These are phyloP conservation scores for Laticauda laticaudata DNA, from an alignment of 2,113 vertebrate species.

Conservation along the genomic window DNA sequence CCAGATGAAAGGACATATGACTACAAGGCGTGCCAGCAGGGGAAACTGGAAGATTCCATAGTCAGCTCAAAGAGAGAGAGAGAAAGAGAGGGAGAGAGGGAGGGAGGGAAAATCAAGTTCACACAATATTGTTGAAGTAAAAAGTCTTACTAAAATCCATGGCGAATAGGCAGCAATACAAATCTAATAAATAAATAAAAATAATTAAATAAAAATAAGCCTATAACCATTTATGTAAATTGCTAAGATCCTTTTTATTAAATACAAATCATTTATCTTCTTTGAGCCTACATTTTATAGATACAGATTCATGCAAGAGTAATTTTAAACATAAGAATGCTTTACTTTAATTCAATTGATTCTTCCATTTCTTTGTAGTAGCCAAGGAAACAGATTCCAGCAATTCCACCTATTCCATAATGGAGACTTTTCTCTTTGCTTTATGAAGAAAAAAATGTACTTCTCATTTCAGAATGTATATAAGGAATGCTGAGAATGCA, in stretches of 20 bases:
- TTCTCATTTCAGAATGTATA: neutral
- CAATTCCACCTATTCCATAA: neutral
- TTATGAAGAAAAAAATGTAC: neutral
- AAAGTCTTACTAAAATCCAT: neutral
- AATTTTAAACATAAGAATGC: neutral
- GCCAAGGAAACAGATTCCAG: neutral
- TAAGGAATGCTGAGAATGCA: constrained; percentile 5
- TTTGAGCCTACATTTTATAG: neutral
- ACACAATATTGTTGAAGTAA: neutral
- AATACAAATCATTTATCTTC: neutral
- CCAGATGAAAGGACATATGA: neutral
- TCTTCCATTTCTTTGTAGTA: neutral
- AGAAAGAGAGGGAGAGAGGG: neutral
- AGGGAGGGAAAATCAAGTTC: neutral
- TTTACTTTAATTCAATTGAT: neutral
- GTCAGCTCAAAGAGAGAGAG: neutral
- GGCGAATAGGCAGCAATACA: no score
- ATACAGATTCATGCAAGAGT: neutral
- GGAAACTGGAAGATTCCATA: neutral
- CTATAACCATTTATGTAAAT: neutral
- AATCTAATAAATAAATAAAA: no score
- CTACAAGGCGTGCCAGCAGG: constrained; percentile 5
- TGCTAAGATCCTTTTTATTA: neutral
- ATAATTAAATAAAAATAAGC: neutral
- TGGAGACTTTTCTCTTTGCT: neutral